Evolutionary conservation across 2,113 vertebrate genomes (phyloP), one percentile per base, ranked within the genome.

Genomic region (Sinocyclocheilus anophthalmus): DNA sequence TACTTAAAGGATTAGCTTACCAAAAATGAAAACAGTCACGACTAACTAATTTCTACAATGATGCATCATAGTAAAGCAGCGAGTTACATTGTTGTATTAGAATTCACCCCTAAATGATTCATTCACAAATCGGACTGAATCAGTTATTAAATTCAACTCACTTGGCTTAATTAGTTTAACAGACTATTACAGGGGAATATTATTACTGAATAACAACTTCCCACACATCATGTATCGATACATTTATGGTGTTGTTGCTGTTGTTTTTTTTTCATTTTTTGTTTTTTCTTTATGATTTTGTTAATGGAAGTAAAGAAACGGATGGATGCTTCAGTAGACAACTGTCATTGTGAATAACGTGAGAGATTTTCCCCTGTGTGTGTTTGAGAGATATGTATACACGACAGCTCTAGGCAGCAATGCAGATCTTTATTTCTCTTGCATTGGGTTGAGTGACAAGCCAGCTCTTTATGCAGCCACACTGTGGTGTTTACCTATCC

Each of bases 351-450:
- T 33, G 45, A 77, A 55, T 18, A 33, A 5, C 13, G 42, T 48
- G 11, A 55, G 50, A 24, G 0, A 9, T 39, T 53, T 33, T 42
- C 37, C 16, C 75, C 48, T 30, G 48, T 30, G 76, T 55, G n/a
- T 77, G 45, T 12, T 33, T 55, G 48, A 77, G 6, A 20, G n/a
- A 77, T 33, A 20, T 77, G 48, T 55, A 20, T 77, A 5, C 48
- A 55, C 0, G 18, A 18, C 50, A 53, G 76, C 76, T 55, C 76
- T 53, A 22, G 24, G 14, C 76, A 78, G 50, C 24, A 33, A 6
- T 33, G n/a, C 50, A 78, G 76, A 78, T 33, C 48, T 77, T n/a
- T 76, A 12, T 76, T 77, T 8, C n/a, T 55, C 16, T 57, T 22
- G 26, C 26, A 78, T 1, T 78, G 7, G 24, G 18, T 57, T 81